Conservation (phyloP, 2,113 vertebrate species). For the Sander lucioperca region DNA sequence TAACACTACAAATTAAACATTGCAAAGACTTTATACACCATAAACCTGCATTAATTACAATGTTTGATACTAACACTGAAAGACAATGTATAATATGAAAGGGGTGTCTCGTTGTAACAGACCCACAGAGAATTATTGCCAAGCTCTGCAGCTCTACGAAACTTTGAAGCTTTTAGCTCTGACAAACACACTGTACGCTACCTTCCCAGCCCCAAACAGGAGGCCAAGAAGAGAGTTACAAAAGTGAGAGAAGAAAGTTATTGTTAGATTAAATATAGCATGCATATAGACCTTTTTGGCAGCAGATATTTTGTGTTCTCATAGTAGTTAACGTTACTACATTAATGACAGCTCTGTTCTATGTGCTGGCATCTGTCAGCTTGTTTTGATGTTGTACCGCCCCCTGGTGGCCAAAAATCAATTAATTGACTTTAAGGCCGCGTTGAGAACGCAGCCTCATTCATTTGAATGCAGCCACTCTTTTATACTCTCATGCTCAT, state of each 20-base stretch:
- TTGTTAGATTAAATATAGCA: neutral
- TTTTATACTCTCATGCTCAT: no score
- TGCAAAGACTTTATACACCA: neutral
- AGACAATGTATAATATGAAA: neutral
- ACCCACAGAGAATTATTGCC: neutral
- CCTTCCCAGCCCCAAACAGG: neutral
- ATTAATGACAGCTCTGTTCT: neutral
- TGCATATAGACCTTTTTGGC: neutral
- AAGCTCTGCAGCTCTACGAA: neutral
- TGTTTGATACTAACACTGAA: neutral
- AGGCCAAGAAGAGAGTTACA: neutral
- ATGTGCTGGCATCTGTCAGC: neutral
- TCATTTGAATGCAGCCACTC: neutral
- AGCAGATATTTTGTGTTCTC: neutral
- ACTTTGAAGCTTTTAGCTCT: neutral
- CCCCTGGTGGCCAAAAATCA: neutral
- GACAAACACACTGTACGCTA: neutral
- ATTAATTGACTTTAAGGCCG: neutral
- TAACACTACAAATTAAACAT: neutral
- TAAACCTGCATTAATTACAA: neutral
- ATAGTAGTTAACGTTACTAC: neutral
- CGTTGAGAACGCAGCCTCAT: neutral
- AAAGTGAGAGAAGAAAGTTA: neutral
- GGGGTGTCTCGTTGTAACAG: neutral
- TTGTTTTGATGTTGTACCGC: neutral